Evolutionary conservation across 2,113 vertebrate genomes (phyloP), one percentile per base, ranked within the genome.

Genomic region (Heterocephalus glaber): DNA sequence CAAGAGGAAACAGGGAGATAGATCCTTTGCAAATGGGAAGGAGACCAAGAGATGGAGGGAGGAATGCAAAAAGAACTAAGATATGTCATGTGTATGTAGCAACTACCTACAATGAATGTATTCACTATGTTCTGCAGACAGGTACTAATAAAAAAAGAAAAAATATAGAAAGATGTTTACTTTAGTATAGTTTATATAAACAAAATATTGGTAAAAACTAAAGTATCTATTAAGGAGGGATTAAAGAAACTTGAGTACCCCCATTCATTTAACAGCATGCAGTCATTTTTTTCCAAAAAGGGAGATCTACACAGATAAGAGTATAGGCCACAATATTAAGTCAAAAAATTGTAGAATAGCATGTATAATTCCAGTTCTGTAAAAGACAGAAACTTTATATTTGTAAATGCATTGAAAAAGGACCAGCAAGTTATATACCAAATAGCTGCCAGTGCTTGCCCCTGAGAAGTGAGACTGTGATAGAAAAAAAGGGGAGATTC

Each of bases 101-200:
- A 72, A 72, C 17, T n/a, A 66, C 65, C 65, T 66, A n/a, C 66
- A 68, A 19, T n/a, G 35, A 68, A n/a, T n/a, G 35, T n/a, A 68
- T 19, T 68, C 35, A 66, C n/a, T 66, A 68, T n/a, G 66, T n/a
- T 68, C 66, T n/a, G 35, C 33, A 68, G n/a, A 68, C 14, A 68
- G n/a, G 14, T 68, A 68, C 65, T 68, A n/a, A 68, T 68, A n/a
- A 68, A n/a, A 68, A 68, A n/a, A 1, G 16, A n/a, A n/a, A n/a
- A 68, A 68, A 35, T 35, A 70, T 56, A 90, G 56, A 90, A 96
- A 5, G 9, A 65, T 95, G 24, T 81, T 84, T 44, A 94, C 3
- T 82, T 90, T 33, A 95, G 54, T 54, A 93, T n/a, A 82, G 28
- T 84, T 92, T 95, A 84, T 33, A 90, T 87, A 97, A 93, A 33